Evolutionary conservation across 2,888 invertebrate genomes (phyloP), one percentile per base, ranked within the genome.

Genomic region (Amphimallon solstitiale): DNA sequence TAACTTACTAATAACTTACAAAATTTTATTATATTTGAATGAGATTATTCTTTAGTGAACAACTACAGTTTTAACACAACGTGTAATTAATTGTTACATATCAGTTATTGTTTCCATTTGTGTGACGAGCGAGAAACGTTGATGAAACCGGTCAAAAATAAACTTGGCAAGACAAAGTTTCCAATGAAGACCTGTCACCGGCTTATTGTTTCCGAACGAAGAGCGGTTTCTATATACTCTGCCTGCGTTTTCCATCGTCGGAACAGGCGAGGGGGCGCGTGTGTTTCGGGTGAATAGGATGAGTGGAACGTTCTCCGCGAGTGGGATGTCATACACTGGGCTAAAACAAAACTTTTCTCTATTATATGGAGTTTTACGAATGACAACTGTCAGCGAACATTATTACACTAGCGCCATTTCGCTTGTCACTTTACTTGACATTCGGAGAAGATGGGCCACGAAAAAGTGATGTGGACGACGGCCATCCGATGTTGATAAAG

Each of bases 331-430:
- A 56, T 56, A 56, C 56, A 56, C 71, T 70, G 71, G 69, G 73
- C 76, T 77, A 76, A 77, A 77, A 78, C 78, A 77, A 76, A 78
- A 79, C 79, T 78, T 78, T 79, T 77, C 78, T 77, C 76, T 77
- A 77, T 78, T 74, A 76, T 56, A 56, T 76, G 75, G 75, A 76
- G 77, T 76, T 77, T 75, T 74, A 71, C 78, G 80, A 80, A 80
- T 80, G 81, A 81, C 81, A 79, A 81, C 79, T 81, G 81, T 81
- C 82, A 79, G 76, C 76, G 80, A 77, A 79, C 80, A 80, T 81
- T 81, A 82, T 81, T 81, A 81, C 80, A 75, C 74, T 72, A 74
- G 72, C 76, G 73, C 75, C 76, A 74, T 76, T 73, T 72, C 75
- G 52, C 48, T 70, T 75, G 77, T 76, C 77, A 76, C 70, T 76